Evolutionary conservation across 2,888 invertebrate species (phyloP).

Genomic region (Embidobia sp.): DNA sequence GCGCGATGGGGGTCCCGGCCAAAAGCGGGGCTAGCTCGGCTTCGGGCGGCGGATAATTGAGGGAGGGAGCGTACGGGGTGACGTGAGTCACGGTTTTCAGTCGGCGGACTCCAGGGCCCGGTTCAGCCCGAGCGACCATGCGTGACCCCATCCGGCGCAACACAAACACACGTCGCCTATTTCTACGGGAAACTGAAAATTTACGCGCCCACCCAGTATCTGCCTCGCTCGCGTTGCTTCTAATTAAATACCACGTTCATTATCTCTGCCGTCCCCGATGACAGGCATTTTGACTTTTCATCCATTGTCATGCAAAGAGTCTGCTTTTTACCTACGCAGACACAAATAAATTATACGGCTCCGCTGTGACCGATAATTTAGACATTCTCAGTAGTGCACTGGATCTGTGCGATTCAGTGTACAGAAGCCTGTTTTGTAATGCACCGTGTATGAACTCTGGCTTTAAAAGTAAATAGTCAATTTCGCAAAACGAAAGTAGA

Average conservation of each 20-base stretch:
- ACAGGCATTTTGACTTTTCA: constrained; percentile 38
- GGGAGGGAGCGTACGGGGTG: constrained; percentile 79
- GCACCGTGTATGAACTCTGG: too few species aligned
- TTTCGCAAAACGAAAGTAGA: too few species aligned
- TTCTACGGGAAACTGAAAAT: constrained; percentile 70
- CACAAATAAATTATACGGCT: too few species aligned
- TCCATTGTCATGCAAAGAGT: neutral
- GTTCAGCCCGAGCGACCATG: constrained; percentile 81
- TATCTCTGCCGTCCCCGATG: constrained; percentile 26
- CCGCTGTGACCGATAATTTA: too few species aligned
- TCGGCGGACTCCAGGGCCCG: constrained; percentile 67
- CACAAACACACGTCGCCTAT: constrained; percentile 55
- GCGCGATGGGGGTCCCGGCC: constrained; percentile 9
- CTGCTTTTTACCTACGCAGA: neutral
- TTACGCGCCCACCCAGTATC: constrained; percentile 62
- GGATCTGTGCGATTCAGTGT: too few species aligned
- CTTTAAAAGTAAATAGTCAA: too few species aligned
- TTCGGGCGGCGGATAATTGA: constrained; percentile 71
- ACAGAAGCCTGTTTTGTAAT: too few species aligned
- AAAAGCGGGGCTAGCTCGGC: constrained; percentile 23
- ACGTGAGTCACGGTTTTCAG: constrained; percentile 74
- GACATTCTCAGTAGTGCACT: too few species aligned
- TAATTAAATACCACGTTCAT: constrained; percentile 48
- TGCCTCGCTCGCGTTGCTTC: constrained; percentile 21
- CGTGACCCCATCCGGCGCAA: constrained; percentile 77